Conservation (phyloP, 64 coral and sea anemone species). For the Acropora yongei region DNA sequence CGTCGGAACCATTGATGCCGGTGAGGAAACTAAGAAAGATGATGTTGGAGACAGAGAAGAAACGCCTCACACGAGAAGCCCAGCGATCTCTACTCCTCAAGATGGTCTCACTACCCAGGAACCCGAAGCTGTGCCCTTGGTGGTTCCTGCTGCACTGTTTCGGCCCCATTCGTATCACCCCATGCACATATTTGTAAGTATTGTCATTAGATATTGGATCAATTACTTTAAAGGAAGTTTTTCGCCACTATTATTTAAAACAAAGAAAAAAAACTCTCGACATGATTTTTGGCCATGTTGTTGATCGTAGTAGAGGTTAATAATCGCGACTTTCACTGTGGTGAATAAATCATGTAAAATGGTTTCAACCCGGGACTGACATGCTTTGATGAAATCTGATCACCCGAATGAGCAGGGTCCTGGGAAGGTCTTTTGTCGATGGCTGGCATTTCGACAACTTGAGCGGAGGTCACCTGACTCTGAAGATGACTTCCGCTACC, state of each 20-base stretch:
- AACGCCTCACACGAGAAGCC: constrained; percentile 24
- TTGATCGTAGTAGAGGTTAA: too few species aligned
- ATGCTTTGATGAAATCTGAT: background rate
- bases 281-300: too few species aligned
- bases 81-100: constrained; percentile 55
- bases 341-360: too few species aligned
- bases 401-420: background rate
- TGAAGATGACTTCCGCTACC: too few species aligned
- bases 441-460: too few species aligned
- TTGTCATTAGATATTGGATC: background rate
- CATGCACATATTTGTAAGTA: constrained; percentile 96
- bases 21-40: constrained; percentile 50
- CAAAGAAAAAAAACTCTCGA: background rate
- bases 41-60: constrained; percentile 14
- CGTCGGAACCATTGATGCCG: constrained; percentile 49
- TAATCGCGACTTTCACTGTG: too few species aligned
- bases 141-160: constrained; percentile 85
- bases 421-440: background rate
- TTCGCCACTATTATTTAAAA: background rate
- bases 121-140: constrained; percentile 83
- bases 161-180: constrained; percentile 78
- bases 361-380: too few species aligned
- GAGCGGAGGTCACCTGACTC: too few species aligned
- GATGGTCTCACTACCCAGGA: constrained; percentile 64
- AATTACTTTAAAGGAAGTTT: background rate